phyloP scores from a whole-genome alignment of 1,140 invertebrate species.

The Pteromalus puparum region DNA sequence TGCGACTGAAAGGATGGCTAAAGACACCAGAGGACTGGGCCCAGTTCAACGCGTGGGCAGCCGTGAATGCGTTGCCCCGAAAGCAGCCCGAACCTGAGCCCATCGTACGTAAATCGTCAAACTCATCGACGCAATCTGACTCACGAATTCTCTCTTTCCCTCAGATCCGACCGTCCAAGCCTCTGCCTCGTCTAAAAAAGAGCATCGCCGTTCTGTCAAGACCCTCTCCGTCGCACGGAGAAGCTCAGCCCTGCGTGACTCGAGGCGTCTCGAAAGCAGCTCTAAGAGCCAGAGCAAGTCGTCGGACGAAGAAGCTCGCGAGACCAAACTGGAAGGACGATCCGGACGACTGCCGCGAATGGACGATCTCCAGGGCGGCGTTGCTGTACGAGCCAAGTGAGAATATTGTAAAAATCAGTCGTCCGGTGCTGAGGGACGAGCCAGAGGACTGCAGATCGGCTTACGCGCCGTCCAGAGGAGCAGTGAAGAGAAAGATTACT shows the following conservation, averaged over 20 bases:
- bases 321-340: neutral
- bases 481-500: conserved; percentile 24
- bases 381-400: conserved; percentile 52
- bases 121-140: neutral
- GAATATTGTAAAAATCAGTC: conserved; percentile 52
- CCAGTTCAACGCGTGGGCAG: conserved; percentile 60
- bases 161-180: conserved; percentile 54
- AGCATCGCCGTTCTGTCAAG: conserved; percentile 49
- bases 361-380: conserved; percentile 32
- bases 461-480: conserved; percentile 13
- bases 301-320: neutral
- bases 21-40: conserved; percentile 61
- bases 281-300: neutral
- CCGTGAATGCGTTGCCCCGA: conserved; percentile 56
- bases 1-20: conserved; percentile 57
- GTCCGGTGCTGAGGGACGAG: conserved; percentile 2
- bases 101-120: conserved; percentile 48
- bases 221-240: neutral
- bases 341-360: neutral
- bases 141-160: neutral
- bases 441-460: conserved; percentile 19
- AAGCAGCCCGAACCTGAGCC: conserved; percentile 54
- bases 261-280: too few species aligned
- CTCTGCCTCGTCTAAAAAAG: conserved; percentile 52
- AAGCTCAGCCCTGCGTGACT: neutral